Conservation (phyloP, 1,140 invertebrate species). For the Spodoptera frugiperda region DNA sequence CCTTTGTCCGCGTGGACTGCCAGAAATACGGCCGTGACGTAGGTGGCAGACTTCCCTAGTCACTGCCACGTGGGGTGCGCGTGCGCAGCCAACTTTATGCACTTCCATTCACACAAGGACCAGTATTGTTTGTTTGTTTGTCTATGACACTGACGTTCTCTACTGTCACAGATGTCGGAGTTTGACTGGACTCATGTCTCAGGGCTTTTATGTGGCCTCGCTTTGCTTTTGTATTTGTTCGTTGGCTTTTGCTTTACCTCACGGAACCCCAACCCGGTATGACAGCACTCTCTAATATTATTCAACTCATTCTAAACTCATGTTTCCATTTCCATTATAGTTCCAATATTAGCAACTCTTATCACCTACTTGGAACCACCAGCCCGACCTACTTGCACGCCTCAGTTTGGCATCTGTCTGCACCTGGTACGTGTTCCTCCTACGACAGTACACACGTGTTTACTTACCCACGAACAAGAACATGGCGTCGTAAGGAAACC, state of each 20-base stretch:
- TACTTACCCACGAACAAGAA: neutral
- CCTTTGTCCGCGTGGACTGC: conserved; percentile 11
- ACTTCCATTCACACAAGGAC: neutral
- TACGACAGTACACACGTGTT: conserved; percentile 1
- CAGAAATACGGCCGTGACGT: conserved; percentile 26
- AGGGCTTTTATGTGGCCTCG: neutral
- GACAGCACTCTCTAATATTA: too few relatives aligned
- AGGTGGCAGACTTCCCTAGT: conserved; percentile 6
- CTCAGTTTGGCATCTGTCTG: conserved; percentile 10
- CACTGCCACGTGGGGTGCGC: conserved; percentile 15
- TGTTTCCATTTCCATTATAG: too few relatives aligned
- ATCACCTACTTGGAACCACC: neutral
- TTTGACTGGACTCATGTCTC: neutral
- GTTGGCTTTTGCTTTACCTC: neutral
- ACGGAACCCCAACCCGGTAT: too few relatives aligned
- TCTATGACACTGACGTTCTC: neutral
- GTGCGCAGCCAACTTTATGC: neutral
- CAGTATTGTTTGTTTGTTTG: conserved; percentile 6
- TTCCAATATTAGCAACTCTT: neutral
- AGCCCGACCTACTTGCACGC: neutral
- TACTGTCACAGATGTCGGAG: neutral
- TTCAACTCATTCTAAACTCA: too few relatives aligned
- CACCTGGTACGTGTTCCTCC: neutral
- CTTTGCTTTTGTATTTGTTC: neutral
- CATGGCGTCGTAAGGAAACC: conserved; percentile 3